Evolutionary conservation across 2,888 invertebrate genomes (phyloP), one percentile per base, ranked within the genome.

Genomic region (Amiota communis): DNA sequence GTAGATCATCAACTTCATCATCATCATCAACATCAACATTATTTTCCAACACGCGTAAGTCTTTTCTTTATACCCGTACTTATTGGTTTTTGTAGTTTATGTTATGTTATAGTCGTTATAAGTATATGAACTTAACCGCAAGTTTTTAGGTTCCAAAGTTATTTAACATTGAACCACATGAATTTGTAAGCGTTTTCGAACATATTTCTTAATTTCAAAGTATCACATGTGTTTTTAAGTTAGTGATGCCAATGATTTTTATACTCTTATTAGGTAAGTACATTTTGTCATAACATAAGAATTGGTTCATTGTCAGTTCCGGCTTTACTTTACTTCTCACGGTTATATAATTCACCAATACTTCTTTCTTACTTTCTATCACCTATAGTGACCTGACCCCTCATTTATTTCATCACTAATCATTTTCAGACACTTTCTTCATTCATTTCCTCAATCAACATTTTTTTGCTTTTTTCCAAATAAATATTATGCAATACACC

Each of bases 401-500:
- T n/a, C 46, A 63, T 12, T 36, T 13, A 15, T 63, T n/a, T 36
- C 63, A 36, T 63, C 46, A 36, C 36, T 36, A 2, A 36, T 36
- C 46, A 46, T 46, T 46, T 63, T 63, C 63, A 11, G 36, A 63
- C 63, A 36, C 20, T 59, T 59, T 59, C 59, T 20, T 59, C 17
- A 59, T 17, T 17, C 59, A 15, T 20, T 20, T 59, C 17, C 59
- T 15, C 20, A 46, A 63, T 11, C 12, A 8, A 51, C 53, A 53
- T n/a, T 68, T n/a, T 68, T 65, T 65, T 65, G 65, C 48, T 68
- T 68, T 68, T 68, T 53, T n/a, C 53, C 11, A 53, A 72, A 69
- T 46, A 11, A 70, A 75, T 74, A 83, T 83, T 84, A 83, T 80
- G 82, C 82, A 82, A 84, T 80, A 63, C 82, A 82, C 82, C 82